These are phyloP conservation scores for Tribolium castaneum DNA, from an alignment of 1,140 invertebrate genomes.

Conservation along the genomic window DNA sequence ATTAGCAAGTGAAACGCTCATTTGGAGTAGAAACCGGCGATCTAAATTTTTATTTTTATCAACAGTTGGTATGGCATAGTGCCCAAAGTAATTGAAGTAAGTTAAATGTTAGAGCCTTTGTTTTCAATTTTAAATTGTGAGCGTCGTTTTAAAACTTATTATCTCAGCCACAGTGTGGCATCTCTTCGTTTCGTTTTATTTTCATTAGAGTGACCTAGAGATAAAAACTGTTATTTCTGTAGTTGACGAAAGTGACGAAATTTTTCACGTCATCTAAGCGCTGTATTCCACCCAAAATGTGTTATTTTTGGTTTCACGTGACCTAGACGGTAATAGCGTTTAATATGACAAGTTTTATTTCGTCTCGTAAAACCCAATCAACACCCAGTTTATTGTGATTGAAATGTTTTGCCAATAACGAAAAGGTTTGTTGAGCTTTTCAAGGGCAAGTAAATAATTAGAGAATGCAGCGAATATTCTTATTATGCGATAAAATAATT, in stretches of 20 bases:
- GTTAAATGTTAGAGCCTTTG: conserved; percentile 1
- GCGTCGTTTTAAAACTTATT: background rate
- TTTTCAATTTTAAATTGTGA: background rate
- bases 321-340: conserved; percentile 2
- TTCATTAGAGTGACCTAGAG: background rate
- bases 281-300: background rate
- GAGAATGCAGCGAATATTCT: background rate
- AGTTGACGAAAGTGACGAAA: conserved; percentile 12
- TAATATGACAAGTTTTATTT: conserved; percentile 18
- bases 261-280: background rate
- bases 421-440: background rate
- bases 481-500: background rate
- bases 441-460: background rate
- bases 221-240: conserved; percentile 26
- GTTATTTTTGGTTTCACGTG: conserved; percentile 30
- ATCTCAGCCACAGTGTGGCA: background rate
- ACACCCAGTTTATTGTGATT: background rate
- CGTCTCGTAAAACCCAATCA: background rate
- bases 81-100: background rate
- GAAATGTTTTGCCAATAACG: background rate
- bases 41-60: background rate
- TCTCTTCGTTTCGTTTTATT: background rate
- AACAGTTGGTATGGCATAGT: background rate
- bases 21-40: background rate
- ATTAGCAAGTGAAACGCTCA: background rate